Conservation (phyloP, 2,888 invertebrate genomes). For the Calliopum simillimum region DNA sequence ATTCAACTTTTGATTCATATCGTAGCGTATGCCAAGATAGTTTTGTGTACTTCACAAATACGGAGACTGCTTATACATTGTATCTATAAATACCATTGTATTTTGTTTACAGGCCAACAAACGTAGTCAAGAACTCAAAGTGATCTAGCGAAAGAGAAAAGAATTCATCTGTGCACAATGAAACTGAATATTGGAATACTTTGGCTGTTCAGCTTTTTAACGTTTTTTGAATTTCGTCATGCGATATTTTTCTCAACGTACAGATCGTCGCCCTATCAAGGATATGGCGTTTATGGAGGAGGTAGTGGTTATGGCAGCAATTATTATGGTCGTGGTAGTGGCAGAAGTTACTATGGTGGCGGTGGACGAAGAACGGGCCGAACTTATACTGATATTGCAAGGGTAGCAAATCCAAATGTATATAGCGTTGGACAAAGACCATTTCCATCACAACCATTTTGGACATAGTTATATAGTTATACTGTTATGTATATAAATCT, state of each 20-base stretch:
- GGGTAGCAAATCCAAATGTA: constrained; percentile 73
- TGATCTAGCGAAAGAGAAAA: background rate
- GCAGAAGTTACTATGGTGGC: background rate
- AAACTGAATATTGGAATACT: background rate
- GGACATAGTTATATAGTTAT: constrained; percentile 54
- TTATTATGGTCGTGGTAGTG: background rate
- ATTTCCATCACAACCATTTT: constrained; percentile 73
- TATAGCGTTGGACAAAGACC: constrained; percentile 69
- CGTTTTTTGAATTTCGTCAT: background rate
- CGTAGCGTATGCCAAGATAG: too few relatives aligned
- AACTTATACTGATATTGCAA: constrained; percentile 78
- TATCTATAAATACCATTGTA: constrained; percentile 1
- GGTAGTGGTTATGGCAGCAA: background rate
- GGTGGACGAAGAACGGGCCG: constrained; percentile 59
- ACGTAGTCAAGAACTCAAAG: background rate
- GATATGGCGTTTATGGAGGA: background rate
- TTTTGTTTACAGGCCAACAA: background rate
- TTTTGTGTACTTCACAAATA: background rate
- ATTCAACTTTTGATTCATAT: too few relatives aligned
- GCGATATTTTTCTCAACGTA: background rate
- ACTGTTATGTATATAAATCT: too few relatives aligned
- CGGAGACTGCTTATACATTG: background rate
- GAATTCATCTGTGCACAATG: constrained; percentile 1
- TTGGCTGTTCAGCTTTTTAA: background rate
- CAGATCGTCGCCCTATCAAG: background rate